Conservation (phyloP, 2,888 invertebrate species). For the Antitype chi region DNA sequence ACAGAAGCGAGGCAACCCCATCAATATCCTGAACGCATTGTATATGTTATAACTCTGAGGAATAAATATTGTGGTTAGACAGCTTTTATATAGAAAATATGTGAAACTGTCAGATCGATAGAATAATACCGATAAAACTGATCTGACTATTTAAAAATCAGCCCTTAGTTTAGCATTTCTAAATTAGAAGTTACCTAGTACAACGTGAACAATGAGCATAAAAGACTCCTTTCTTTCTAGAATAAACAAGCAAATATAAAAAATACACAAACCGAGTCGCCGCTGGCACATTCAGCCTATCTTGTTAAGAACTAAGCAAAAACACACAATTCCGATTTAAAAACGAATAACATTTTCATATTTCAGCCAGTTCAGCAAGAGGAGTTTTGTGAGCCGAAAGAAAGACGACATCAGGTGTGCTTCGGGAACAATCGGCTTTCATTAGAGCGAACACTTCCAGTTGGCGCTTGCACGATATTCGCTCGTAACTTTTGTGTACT, state of each 20-base stretch:
- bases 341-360: constrained; percentile 71
- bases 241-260: constrained; percentile 30
- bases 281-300: constrained; percentile 34
- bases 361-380: constrained; percentile 56
- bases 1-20: too few relatives aligned
- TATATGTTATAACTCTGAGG: too few relatives aligned
- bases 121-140: too few relatives aligned
- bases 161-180: background rate
- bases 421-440: constrained; percentile 73
- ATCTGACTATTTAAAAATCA: too few relatives aligned
- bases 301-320: constrained; percentile 54
- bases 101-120: too few relatives aligned
- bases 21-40: too few relatives aligned
- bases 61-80: too few relatives aligned
- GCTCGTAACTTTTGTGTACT: constrained; percentile 32
- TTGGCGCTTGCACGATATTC: constrained; percentile 42
- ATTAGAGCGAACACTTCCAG: constrained; percentile 68
- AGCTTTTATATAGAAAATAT: too few relatives aligned
- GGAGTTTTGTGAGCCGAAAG: constrained; percentile 66
- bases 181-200: background rate
- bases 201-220: background rate
- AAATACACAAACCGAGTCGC: constrained; percentile 16
- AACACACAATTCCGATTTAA: constrained; percentile 58
- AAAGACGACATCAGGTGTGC: constrained; percentile 72
- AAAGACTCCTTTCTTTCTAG: constrained; percentile 4